Evolutionary conservation across 2,113 vertebrate species (phyloP), one percentile per base, ranked within the genome.

Genomic region (Clinocottus analis): DNA sequence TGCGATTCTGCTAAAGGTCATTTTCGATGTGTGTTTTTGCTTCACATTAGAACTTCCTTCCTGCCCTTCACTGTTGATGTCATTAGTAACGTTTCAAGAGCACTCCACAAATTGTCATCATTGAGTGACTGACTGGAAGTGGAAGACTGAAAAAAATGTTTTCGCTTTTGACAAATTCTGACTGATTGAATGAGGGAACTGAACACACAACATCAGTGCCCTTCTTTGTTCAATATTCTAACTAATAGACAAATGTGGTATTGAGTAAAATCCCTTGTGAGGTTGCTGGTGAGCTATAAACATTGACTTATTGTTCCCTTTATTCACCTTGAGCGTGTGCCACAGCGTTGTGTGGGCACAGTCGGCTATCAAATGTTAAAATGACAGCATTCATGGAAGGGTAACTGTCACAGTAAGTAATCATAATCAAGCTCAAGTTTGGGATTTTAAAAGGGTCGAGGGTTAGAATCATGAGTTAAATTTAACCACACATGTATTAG

Each of bases 31-130:
- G 55, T 62, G 75, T 78, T 29, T 69, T 37, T 56, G 80, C 33
- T 72, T 86, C 17, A n/a, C 61, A 61, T 67, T 65, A n/a, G 47
- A 64, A 85, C 79, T 89, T 92, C 89, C 92, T 91, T 93, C 92
- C 92, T 91, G 59, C 25, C 23, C 89, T 92, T 92, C 89, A 92
- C 58, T 29, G 56, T 25, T 71, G 84, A 89, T 85, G 87, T 80
- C 77, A 80, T 16, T 33, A 51, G 14, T 70, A 55, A 80, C 86
- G 88, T 92, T 93, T 91, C 68, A 61, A 87, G 84, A 72, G 59
- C 39, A 72, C 83, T 78, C 67, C 53, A 13, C 39, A 60, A 59
- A 80, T 21, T 74, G 74, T 75, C 78, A 77, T 74, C 33, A 43
- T 41, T 82, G 66, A 78, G 65, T 33, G 53, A 74, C 55, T 79